These are phyloP conservation scores for Penaeus chinensis DNA, from an alignment of 1,140 invertebrate genomes.

Conservation along the genomic window DNA sequence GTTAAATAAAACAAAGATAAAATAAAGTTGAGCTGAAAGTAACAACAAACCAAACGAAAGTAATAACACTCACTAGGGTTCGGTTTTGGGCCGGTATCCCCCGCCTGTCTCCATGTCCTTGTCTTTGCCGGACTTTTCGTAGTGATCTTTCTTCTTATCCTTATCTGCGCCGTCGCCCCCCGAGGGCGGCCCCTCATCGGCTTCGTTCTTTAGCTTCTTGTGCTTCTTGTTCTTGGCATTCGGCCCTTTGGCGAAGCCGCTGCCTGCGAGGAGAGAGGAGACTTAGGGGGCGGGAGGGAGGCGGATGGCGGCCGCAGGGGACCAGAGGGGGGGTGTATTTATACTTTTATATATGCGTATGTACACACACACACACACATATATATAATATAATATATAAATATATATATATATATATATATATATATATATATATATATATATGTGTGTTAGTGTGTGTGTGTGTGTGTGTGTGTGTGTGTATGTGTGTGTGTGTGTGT, in stretches of 20 bases:
- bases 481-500: too few species aligned
- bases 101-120: constrained; percentile 51
- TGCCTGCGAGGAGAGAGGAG: background rate
- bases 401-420: constrained; percentile 10
- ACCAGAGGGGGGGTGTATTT: background rate
- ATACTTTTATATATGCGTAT: background rate
- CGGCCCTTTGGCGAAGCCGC: constrained; percentile 60
- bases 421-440: constrained; percentile 22
- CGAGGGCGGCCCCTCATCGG: constrained; percentile 25
- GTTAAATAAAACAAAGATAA: too few species aligned
- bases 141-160: constrained; percentile 32
- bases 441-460: too few species aligned
- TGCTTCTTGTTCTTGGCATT: constrained; percentile 64
- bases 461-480: too few species aligned
- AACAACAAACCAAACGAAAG: background rate
- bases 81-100: constrained; percentile 55
- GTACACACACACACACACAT: background rate
- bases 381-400: background rate
- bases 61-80: constrained; percentile 57
- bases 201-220: constrained; percentile 62
- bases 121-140: background rate
- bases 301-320: too few species aligned
- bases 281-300: background rate
- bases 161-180: constrained; percentile 19
- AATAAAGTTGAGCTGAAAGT: background rate